phyloP scores from a whole-genome alignment of 2,888 invertebrate species.

The Camptogramma bilineatum region DNA sequence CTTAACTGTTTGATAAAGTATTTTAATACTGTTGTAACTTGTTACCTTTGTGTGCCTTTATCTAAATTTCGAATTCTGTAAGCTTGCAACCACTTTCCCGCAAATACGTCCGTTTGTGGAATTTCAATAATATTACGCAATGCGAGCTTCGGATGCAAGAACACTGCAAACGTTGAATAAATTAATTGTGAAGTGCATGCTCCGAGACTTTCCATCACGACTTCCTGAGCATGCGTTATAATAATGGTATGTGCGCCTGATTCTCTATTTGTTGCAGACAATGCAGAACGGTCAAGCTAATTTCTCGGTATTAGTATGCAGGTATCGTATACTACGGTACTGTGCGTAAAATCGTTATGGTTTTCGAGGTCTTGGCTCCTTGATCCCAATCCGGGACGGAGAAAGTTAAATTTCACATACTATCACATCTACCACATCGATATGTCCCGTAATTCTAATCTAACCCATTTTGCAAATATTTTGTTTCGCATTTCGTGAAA shows the following conservation, averaged over 20 bases:
- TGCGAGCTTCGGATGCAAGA: slow-evolving; percentile 28
- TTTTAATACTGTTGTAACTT: neutral
- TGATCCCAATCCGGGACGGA: slow-evolving; percentile 66
- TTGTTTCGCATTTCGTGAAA: slow-evolving; percentile 1
- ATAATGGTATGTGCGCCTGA: slow-evolving; percentile 47
- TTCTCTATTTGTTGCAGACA: slow-evolving; percentile 63
- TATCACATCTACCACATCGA: neutral
- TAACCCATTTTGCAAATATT: neutral
- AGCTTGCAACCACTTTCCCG: slow-evolving; percentile 18
- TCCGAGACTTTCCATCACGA: slow-evolving; percentile 57
- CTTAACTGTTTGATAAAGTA: neutral
- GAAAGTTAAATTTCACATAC: slow-evolving; percentile 74
- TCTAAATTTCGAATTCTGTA: slow-evolving; percentile 21
- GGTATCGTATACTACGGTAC: slow-evolving; percentile 53
- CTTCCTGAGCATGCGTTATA: slow-evolving; percentile 52
- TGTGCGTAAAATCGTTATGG: slow-evolving; percentile 64
- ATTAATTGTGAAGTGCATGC: slow-evolving; percentile 41
- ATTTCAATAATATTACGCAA: slow-evolving; percentile 36
- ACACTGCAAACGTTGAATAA: slow-evolving; percentile 31
- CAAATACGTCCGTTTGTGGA: slow-evolving; percentile 22
- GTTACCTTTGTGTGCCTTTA: neutral
- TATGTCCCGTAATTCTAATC: slow-evolving; percentile 3
- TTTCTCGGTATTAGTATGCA: slow-evolving; percentile 67
- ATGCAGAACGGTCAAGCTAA: slow-evolving; percentile 27
- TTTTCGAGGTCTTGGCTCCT: slow-evolving; percentile 56